Evolutionary conservation across 2,888 invertebrate genomes (phyloP).

Genomic region (Macropis europaea): DNA sequence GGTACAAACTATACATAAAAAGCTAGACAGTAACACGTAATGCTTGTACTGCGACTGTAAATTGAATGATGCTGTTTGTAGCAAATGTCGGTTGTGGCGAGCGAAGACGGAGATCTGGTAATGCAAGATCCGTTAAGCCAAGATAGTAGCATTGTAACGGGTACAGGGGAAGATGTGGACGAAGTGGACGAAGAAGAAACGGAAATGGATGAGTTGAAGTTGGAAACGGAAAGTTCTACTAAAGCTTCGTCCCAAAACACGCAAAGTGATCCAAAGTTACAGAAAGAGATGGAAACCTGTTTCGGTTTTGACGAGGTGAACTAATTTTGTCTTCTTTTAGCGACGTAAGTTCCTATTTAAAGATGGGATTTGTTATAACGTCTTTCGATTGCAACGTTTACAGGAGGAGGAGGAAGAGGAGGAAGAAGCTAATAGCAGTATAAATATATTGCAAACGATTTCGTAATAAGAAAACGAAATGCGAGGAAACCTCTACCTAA

Average conservation of each 20-base stretch:
- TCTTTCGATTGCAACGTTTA: not conserved
- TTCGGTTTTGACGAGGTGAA: conserved; percentile 90
- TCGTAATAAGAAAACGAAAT: conserved; percentile 73
- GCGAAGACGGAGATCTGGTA: conserved; percentile 79
- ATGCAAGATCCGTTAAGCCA: conserved; percentile 77
- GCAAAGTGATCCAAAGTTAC: conserved; percentile 73
- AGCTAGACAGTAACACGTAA: not conserved
- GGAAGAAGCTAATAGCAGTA: conserved; percentile 78
- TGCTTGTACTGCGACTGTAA: not conserved
- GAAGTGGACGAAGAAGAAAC: conserved; percentile 74
- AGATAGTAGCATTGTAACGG: conserved; percentile 80
- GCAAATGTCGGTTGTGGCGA: conserved; percentile 80
- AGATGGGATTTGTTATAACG: not conserved
- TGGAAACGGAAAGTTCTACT: conserved; percentile 67
- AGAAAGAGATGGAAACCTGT: conserved; percentile 89
- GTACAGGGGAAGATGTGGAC: conserved; percentile 77
- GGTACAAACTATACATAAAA: conserved; percentile 72
- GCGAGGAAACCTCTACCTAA: conserved; percentile 64
- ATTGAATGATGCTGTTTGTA: conserved; percentile 9
- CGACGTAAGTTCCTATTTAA: not conserved
- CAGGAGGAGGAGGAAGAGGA: conserved; percentile 79
- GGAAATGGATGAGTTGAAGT: conserved; percentile 72
- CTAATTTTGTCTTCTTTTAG: not conserved
- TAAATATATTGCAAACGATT: conserved; percentile 76
- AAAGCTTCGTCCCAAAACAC: conserved; percentile 68